phyloP scores from a whole-genome alignment of 2,797 vertebrate species.

The Hipposideros larvatus region DNA sequence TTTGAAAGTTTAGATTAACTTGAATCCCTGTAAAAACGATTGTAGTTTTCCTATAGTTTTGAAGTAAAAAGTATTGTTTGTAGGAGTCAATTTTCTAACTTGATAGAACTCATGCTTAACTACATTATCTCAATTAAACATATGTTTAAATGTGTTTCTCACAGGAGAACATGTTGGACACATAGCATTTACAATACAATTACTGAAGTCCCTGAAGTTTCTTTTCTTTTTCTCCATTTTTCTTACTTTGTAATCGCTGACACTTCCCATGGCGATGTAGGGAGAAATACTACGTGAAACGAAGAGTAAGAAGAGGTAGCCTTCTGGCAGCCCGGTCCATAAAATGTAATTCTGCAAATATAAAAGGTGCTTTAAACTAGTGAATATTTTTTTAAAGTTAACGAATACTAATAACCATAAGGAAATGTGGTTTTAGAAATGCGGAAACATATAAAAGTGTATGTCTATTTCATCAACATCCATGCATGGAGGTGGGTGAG shows the following conservation, averaged over 20 bases:
- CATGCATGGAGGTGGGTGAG: not conserved
- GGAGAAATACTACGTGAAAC: conserved; percentile 89
- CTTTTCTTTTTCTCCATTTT: fast-evolving
- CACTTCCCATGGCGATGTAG: conserved; percentile 94
- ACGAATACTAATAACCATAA: not conserved
- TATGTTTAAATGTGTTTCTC: not conserved
- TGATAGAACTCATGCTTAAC: not conserved
- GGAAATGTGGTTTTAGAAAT: not conserved
- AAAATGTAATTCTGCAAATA: fast-evolving
- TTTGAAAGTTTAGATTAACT: not conserved
- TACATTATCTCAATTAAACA: not conserved
- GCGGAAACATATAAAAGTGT: not conserved
- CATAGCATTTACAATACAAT: not conserved
- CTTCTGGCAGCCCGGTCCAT: not conserved
- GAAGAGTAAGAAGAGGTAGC: not conserved
- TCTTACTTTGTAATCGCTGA: conserved; percentile 91
- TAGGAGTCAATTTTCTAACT: conserved; percentile 13
- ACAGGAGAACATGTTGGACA: conserved; percentile 3
- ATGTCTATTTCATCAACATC: not conserved
- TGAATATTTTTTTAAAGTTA: not conserved
- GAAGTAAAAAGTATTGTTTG: not conserved
- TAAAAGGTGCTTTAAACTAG: not conserved
- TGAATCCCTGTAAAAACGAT: not conserved
- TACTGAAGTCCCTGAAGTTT: not conserved
- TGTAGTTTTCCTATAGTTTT: not conserved